These are phyloP conservation scores for Triplophysa yarkandensis DNA, from an alignment of 2,797 vertebrate genomes.

Conservation along the genomic window DNA sequence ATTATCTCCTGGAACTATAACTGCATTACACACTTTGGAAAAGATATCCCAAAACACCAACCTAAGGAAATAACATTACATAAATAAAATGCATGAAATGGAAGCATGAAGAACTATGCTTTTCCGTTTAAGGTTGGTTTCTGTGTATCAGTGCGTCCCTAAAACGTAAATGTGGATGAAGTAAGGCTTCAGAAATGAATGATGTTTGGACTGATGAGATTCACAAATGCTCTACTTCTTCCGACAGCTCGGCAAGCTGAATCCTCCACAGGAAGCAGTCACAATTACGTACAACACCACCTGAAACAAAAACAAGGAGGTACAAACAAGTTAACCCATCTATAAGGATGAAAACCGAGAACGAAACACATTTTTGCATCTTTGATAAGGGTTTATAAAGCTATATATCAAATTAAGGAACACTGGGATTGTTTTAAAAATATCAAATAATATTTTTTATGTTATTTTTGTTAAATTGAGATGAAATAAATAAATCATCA, in stretches of 20 bases:
- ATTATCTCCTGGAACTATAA: neutral
- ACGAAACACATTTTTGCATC: too few species aligned
- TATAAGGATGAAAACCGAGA: too few species aligned
- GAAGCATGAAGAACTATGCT: neutral
- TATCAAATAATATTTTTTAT: too few species aligned
- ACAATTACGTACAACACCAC: constrained; percentile 3
- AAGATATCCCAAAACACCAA: neutral
- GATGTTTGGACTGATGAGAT: neutral
- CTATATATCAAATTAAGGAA: too few species aligned
- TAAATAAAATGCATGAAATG: neutral
- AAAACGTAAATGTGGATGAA: neutral
- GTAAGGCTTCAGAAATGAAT: neutral
- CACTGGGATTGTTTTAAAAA: too few species aligned
- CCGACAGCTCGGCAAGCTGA: neutral
- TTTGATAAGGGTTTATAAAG: too few species aligned
- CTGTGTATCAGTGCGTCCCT: neutral
- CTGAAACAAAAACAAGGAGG: neutral
- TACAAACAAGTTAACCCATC: neutral
- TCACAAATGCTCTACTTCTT: neutral
- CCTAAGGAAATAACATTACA: neutral
- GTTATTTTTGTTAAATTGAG: too few species aligned
- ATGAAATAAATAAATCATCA: too few species aligned
- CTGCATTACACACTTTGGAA: neutral
- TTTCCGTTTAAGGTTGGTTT: neutral
- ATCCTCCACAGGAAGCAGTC: neutral